Evolutionary conservation across 2,797 vertebrate genomes (phyloP).

Genomic region (Pangasius djambal): DNA sequence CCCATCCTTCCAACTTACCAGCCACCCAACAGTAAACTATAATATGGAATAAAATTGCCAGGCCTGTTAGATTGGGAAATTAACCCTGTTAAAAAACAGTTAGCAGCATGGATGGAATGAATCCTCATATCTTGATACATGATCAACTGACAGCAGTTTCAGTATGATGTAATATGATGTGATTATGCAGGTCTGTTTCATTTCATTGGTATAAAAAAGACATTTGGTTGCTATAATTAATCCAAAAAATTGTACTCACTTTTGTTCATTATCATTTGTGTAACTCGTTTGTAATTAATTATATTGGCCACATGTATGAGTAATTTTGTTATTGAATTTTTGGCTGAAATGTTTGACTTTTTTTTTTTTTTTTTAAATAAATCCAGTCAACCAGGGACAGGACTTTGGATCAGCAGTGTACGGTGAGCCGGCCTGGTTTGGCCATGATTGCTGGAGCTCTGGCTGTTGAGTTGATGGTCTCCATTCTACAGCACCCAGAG

Average conservation of each 20-base stretch:
- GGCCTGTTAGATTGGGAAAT: too few species aligned
- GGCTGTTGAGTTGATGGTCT: constrained; percentile 96
- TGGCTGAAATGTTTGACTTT: neutral
- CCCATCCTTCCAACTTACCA: too few species aligned
- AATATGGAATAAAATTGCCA: too few species aligned
- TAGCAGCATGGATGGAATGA: too few species aligned
- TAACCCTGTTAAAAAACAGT: too few species aligned
- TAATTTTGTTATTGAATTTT: neutral
- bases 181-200: neutral
- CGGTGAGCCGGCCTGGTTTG: constrained; percentile 92
- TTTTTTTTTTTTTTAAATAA: neutral
- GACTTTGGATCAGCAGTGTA: constrained; percentile 97
- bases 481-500: constrained; percentile 93
- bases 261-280: neutral
- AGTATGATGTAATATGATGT: neutral
- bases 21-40: too few species aligned
- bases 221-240: neutral
- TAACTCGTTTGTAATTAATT: neutral
- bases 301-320: neutral
- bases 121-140: too few species aligned
- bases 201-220: neutral
- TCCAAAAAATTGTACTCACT: neutral
- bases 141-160: neutral
- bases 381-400: constrained; percentile 92
- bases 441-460: constrained; percentile 95